Percentiles rank a stretch among this genome's conserved stretches.
Evolutionary conservation across 2,888 invertebrate species (phyloP).

Genomic region (Pediacus dermestoides): DNA sequence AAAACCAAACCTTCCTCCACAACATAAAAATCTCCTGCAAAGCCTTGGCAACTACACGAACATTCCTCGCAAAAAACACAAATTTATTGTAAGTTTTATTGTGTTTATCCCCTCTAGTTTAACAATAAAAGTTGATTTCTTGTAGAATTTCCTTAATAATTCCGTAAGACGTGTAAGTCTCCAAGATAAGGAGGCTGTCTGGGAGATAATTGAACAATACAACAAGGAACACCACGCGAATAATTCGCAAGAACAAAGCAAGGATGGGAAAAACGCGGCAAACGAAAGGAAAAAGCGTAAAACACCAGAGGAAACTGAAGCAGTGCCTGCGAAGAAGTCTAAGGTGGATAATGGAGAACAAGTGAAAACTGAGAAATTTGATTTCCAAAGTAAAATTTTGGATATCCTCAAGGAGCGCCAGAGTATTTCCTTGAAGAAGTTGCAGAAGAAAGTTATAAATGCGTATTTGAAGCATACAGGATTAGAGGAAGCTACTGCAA

Average conservation of each 20-base stretch:
- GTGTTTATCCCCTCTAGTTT: conserved; percentile 3
- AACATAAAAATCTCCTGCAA: conserved; percentile 62
- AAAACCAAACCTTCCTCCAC: conserved; percentile 54
- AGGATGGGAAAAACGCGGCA: conserved; percentile 30
- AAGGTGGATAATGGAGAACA: conserved; percentile 14
- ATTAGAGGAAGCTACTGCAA: conserved; percentile 54
- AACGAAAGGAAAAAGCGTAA: conserved; percentile 37
- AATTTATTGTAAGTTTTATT: conserved; percentile 58
- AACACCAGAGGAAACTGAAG: conserved; percentile 2
- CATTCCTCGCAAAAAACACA: conserved; percentile 80
- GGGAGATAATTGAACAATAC: conserved; percentile 54
- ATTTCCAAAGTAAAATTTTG: conserved; percentile 33
- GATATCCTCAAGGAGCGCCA: conserved; percentile 55
- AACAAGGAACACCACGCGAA: conserved; percentile 24
- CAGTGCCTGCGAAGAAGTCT: conserved; percentile 8
- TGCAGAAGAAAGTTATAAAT: conserved; percentile 71
- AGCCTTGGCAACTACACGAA: conserved; percentile 67
- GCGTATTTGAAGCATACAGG: conserved; percentile 56
- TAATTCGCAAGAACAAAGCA: conserved; percentile 19
- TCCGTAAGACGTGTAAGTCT: conserved; percentile 56
- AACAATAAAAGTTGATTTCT: conserved; percentile 6
- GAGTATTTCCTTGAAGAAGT: conserved; percentile 62
- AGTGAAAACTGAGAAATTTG: conserved; percentile 25
- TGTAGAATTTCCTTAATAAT: conserved; percentile 65
- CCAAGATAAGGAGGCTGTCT: conserved; percentile 62